These are phyloP conservation scores for Mormyrops boulengeri DNA, from an alignment of 2,797 vertebrate genomes.

Conservation along the genomic window DNA sequence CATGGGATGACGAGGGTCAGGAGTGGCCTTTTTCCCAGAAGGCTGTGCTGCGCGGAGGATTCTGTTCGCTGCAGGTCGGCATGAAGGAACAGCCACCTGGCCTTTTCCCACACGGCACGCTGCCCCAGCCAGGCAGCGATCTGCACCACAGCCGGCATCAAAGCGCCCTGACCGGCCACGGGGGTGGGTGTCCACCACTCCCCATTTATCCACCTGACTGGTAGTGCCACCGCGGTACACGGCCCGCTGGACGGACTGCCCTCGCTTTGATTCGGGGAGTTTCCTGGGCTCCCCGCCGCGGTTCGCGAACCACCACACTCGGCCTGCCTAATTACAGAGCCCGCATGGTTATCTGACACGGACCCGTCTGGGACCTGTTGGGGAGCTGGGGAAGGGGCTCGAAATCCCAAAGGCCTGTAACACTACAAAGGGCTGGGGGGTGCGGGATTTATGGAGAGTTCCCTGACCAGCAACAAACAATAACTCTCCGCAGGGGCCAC, in stretches of 20 bases:
- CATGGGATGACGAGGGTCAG: not conserved
- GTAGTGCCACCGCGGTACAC: not conserved
- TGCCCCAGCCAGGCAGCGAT: too few relatives aligned
- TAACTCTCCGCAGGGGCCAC: not conserved
- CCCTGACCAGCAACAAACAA: constrained; percentile 17
- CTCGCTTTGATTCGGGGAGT: not conserved
- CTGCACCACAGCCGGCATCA: not conserved
- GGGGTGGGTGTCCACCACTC: not conserved
- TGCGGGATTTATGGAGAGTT: not conserved
- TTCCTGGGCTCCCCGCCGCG: not conserved
- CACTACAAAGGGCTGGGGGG: not conserved
- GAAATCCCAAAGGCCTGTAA: not conserved
- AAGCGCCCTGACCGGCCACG: not conserved
- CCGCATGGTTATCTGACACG: constrained; percentile 8
- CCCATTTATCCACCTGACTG: not conserved
- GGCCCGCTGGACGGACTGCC: not conserved
- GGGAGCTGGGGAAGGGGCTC: not conserved
- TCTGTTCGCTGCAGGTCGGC: not conserved
- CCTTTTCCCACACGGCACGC: not conserved
- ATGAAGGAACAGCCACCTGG: not conserved
- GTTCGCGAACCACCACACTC: not conserved
- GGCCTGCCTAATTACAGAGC: constrained; percentile 14
- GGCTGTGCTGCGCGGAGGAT: not conserved
- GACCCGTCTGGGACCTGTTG: not conserved
- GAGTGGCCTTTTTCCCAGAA: not conserved